Evolutionary conservation across 2,113 vertebrate genomes (phyloP).

Genomic region (Pseudorectes ferrugineus): DNA sequence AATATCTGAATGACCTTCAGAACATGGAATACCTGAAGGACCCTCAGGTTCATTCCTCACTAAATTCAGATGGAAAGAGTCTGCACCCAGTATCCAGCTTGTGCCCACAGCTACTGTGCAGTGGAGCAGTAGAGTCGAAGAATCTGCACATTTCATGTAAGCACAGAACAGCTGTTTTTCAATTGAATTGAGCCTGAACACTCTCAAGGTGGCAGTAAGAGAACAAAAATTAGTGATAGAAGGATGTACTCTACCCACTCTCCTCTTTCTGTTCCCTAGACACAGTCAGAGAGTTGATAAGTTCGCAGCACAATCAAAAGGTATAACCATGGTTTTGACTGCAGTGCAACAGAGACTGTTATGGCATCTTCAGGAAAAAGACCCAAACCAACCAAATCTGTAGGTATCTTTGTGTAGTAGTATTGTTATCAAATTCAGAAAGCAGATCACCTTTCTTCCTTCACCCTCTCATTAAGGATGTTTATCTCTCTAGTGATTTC

Average conservation of each 20-base stretch:
- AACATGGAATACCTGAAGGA: neutral
- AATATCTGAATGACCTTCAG: neutral
- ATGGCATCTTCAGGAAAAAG: neutral
- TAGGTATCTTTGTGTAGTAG: neutral
- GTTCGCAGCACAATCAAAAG: neutral
- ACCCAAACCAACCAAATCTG: neutral
- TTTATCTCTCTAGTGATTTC: neutral
- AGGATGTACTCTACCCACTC: neutral
- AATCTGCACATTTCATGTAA: neutral
- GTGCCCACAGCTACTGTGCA: neutral
- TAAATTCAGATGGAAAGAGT: neutral
- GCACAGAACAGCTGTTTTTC: neutral
- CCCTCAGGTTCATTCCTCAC: neutral
- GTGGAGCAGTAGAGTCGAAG: neutral
- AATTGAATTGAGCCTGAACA: neutral
- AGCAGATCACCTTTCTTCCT: neutral
- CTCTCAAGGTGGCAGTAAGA: neutral
- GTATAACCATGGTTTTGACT: neutral
- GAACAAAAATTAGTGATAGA: neutral
- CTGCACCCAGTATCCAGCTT: neutral
- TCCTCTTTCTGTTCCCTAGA: neutral
- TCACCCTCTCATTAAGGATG: neutral
- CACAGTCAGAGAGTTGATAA: neutral
- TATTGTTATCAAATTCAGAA: neutral
- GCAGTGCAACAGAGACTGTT: neutral